Evolutionary conservation across 2,797 vertebrate species (phyloP), one percentile per base, ranked within the genome.

Genomic region (Danio albolineatus): DNA sequence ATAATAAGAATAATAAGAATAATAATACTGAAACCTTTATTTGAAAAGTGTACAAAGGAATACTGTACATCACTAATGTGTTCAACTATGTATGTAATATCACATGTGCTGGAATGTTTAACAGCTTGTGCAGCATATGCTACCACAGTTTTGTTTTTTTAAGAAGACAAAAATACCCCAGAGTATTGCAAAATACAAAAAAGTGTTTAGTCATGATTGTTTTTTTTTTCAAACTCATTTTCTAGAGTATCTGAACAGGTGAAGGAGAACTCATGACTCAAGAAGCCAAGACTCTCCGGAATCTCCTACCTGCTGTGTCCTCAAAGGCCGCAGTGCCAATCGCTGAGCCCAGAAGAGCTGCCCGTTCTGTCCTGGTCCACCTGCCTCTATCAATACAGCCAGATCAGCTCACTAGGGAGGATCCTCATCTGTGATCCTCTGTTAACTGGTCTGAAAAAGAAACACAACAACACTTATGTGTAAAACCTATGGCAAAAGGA

Each of bases 241-340:
- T 79, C 82, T 56, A 92, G 92, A 83, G 0, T 89, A 92, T 1
- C 76, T 92, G 71, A 78, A 85, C 78, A 89, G 88, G 91, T 93
- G 87, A 92, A 89, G 83, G 82, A 86, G 44, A 91, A 87, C 80
- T 79, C 90, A 1, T 28, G 28, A 28, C 28, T 28, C 28, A 28
- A 28, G 28, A 28, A 28, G 75, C 57, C 81, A 91, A 85, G 83
- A 57, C 79, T 21, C 82, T 88, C 78, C 86, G 87, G 75, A 89
- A 92, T 87, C 89, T 92, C 85, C 84, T 91, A 51, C 91, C 91
- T 72, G 86, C 86, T 49, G 84, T 90, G 82, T 94, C 90, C 90
- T 89, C 89, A 28, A 90, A 93, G 85, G 90, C 38, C 36, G 41
- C 5, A 59, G 21, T 64, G 41, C 36, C 59, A 62, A 13, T 67